phyloP scores from a whole-genome alignment of 2,888 invertebrate species.

The Epiblema foenella region DNA sequence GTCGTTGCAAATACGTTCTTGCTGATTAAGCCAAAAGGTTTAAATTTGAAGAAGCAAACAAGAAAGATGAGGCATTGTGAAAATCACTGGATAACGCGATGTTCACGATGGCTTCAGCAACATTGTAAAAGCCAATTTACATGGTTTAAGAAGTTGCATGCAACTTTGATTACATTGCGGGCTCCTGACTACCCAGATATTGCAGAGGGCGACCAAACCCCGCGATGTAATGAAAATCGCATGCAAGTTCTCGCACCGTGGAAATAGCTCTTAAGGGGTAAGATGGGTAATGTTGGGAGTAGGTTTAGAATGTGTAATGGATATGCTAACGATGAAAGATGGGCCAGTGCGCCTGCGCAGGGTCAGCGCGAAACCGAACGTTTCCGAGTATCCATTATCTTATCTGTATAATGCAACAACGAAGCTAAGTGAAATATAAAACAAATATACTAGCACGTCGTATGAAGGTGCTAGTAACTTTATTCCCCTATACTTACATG shows the following conservation, averaged over 20 bases:
- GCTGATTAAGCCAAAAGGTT: neutral
- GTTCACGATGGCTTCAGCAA: conserved; percentile 12
- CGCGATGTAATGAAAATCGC: too few relatives aligned
- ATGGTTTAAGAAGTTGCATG: too few relatives aligned
- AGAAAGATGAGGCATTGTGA: neutral
- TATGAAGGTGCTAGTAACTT: neutral
- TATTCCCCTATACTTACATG: neutral
- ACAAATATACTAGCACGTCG: neutral
- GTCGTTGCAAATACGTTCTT: neutral
- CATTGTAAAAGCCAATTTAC: too few relatives aligned
- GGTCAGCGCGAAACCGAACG: conserved; percentile 19
- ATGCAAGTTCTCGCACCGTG: too few relatives aligned
- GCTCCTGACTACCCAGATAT: too few relatives aligned
- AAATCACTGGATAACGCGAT: neutral
- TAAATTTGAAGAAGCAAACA: neutral
- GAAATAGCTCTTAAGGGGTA: too few relatives aligned
- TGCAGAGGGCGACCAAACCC: too few relatives aligned
- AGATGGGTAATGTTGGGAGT: neutral
- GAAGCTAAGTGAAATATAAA: neutral
- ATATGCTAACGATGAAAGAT: conserved; percentile 28
- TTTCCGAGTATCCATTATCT: conserved; percentile 6
- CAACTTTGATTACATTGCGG: too few relatives aligned
- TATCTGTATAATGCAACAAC: conserved; percentile 2
- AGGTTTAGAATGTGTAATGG: conserved; percentile 16
- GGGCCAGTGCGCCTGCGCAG: conserved; percentile 8